Evolutionary conservation across 1,140 invertebrate species (phyloP).

Genomic region (Heliconius hewitsoni): DNA sequence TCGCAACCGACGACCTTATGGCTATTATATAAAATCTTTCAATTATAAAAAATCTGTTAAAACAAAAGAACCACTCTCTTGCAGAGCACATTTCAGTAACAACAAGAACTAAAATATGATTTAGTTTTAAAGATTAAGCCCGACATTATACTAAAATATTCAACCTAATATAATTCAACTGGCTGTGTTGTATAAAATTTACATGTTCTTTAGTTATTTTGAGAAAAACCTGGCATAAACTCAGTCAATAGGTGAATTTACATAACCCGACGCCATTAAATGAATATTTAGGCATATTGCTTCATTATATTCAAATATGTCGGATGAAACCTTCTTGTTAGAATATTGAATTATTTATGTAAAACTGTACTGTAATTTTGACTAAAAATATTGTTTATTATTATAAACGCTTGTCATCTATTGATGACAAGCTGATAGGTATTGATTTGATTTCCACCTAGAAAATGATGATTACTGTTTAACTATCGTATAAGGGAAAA

Average conservation of each 20-base stretch:
- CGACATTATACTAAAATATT: constrained; percentile 10
- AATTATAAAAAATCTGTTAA: neutral
- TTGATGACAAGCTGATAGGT: neutral
- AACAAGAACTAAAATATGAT: constrained; percentile 15
- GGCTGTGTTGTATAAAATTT: constrained; percentile 24
- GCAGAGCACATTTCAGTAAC: neutral
- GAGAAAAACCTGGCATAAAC: constrained; percentile 20
- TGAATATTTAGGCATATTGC: constrained; percentile 41
- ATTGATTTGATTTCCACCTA: neutral
- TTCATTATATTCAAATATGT: constrained; percentile 43
- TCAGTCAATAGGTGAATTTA: constrained; percentile 24
- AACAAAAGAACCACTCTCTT: neutral
- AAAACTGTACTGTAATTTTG: neutral
- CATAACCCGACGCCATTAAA: constrained; percentile 36
- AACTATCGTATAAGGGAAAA: no score
- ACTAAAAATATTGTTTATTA: neutral
- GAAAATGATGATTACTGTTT: no score
- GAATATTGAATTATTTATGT: constrained; percentile 25
- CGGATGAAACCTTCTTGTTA: constrained; percentile 30
- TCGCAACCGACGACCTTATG: no score
- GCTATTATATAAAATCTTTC: neutral
- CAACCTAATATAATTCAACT: constrained; percentile 19
- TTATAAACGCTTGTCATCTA: no score
- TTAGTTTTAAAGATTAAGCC: neutral
- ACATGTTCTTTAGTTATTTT: constrained; percentile 24